Evolutionary conservation across 2,113 vertebrate genomes (phyloP), one percentile per base, ranked within the genome.

Genomic region (Zingel zingel): DNA sequence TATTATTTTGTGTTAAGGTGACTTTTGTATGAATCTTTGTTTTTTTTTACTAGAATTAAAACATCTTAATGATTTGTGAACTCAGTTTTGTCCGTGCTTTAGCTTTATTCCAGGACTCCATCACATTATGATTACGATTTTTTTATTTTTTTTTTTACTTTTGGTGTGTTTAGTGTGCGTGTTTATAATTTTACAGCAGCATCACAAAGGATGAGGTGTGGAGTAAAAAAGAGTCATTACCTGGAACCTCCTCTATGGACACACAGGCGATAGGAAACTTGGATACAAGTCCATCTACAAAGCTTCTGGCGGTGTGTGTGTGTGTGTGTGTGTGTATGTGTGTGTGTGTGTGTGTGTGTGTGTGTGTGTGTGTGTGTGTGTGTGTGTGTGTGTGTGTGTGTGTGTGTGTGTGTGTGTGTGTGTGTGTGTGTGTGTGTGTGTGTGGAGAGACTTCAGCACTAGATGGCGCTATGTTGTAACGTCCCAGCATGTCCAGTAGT

Each of bases 11-110:
- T 93, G 86, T 87, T 80, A 92, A 80, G 71, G 75, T 89, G 88
- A 87, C 80, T 92, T 92, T 89, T 94, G 86, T 89, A 91, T 89
- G 83, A 80, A 61, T 76, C 36, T 30, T 33, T 72, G 25, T 27
- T 68, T 57, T 68, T 57, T 84, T 81, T 86, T 84, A 88, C 76
- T 86, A 87, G 88, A 94, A 95, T 93, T 90, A 93, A 94, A 93
- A 90, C 43, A 70, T 86, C 18, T 86, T 84, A 90, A 84, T 71
- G 68, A 86, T 47, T 86, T 80, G n/a, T 86, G 68, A 85, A 66
- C 23, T 45, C 58, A 54, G 27, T 73, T 86, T 72, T n/a, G 73
- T 77, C 53, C 53, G 12, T 63, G 39, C 39, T 56, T 73, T 68
- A 30, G 54, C 15, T 70, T 73, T 57, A 67, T 75, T 59, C 64